Conservation (phyloP, 23 tunicate species). For the Diplosoma virens region DNA sequence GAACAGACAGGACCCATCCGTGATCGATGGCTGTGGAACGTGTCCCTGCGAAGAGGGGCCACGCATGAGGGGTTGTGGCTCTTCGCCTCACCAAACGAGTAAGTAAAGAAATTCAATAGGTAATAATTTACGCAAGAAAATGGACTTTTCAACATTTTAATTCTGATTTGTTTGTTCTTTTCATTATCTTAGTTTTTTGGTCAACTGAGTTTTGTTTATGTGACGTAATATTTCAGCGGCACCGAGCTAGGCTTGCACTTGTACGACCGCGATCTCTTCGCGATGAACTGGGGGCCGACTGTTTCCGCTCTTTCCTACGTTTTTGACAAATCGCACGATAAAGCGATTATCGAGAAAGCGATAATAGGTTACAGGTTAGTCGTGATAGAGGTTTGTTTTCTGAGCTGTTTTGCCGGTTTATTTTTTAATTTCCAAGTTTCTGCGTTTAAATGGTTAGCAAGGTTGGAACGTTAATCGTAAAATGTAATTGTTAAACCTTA, state of each 20-base stretch:
- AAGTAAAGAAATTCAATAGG: too few species aligned
- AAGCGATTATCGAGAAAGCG: conserved; percentile 76
- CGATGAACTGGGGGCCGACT: conserved; percentile 98
- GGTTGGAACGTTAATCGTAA: too few species aligned
- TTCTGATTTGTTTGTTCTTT: too few species aligned
- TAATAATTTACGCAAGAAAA: too few species aligned
- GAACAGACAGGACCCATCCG: conserved; percentile 91
- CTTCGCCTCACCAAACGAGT: conserved; percentile 28
- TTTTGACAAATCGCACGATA: conserved; percentile 88
- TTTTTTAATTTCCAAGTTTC: too few species aligned
- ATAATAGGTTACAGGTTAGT: conserved; percentile 87
- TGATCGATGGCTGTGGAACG: conserved; percentile 95
- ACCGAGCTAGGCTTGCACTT: conserved; percentile 36
- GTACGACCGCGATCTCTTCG: conserved; percentile 90
- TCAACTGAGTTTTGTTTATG: too few species aligned
- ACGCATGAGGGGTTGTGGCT: conserved; percentile 85
- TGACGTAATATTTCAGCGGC: conserved; percentile 3
- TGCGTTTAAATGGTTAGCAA: too few species aligned
- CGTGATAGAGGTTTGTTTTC: too few species aligned
- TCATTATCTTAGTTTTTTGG: too few species aligned
- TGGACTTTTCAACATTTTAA: too few species aligned
- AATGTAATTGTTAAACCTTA: too few species aligned
- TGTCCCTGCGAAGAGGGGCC: conserved; percentile 52
- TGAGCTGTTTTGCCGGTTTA: too few species aligned
- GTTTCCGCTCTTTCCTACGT: conserved; percentile 90